Evolutionary conservation across 2,113 vertebrate genomes (phyloP), one percentile per base, ranked within the genome.

Genomic region (Isichthys henryi): DNA sequence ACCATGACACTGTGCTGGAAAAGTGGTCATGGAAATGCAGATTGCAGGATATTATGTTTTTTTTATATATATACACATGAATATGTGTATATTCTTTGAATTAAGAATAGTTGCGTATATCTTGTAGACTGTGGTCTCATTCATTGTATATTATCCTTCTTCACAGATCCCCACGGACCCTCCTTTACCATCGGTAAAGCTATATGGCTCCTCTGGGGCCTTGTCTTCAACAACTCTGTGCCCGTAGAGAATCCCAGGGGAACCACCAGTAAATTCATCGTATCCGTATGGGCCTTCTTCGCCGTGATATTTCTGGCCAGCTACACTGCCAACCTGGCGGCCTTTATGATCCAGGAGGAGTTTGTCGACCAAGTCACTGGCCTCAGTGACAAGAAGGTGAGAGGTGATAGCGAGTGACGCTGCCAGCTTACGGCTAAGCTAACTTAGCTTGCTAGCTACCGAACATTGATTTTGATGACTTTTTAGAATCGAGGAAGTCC

Each of bases 271-370:
- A 99, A 99, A 95, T 98, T 99, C 94, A 99, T 99, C 91, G 98
- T 99, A 50, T 99, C 98, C 0, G 97, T 99, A 53, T 99, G 98
- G 98, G 98, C 98, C 92, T 99, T 99, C 96, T 99, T 99, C 11
- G 98, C 98, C 0, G 98, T 99, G 94, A 99, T 99, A 88, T 99
- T 99, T 94, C 94, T 99, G 94, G 98, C 98, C 91, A 99, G 98
- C 90, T 99, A 99, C 92, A 99, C 98, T 62, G 98, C 98, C 94
- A 99, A 99, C 93, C 94, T 99, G 95, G 98, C 98, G 31, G 98
- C 98, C 88, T 99, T 99, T 93, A 99, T 99, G 98, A 99, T 99
- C 93, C 98, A 99, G 92, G 98, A 99, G 91, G 98, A 99, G 92
- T 99, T 99, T 94, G 98, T 99, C 91, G 98, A 99, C 95, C 98